A percentile compares a stretch with the other conserved stretches of the same genome.
These are phyloP conservation scores for Cheilosia vernalis DNA, from an alignment of 2,888 invertebrate genomes.

Conservation along the genomic window DNA sequence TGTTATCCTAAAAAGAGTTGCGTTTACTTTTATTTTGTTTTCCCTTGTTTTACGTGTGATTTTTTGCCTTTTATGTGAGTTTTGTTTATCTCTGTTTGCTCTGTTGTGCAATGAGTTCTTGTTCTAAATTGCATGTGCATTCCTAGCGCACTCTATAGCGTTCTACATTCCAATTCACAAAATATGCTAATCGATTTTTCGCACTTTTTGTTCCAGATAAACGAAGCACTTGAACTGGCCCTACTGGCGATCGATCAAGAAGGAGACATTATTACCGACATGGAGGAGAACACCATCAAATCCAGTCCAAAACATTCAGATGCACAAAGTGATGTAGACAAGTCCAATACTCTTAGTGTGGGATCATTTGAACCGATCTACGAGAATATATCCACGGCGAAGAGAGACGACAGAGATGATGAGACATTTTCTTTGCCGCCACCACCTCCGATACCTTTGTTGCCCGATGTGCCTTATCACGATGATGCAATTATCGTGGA, in stretches of 20 bases:
- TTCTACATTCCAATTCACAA: neutral
- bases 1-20: constrained; percentile 22
- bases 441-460: constrained; percentile 69
- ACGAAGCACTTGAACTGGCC: constrained; percentile 87
- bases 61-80: constrained; percentile 37
- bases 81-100: constrained; percentile 40
- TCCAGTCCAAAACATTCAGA: constrained; percentile 55
- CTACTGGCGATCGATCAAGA: constrained; percentile 86
- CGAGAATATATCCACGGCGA: constrained; percentile 82
- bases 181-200: constrained; percentile 66
- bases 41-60: constrained; percentile 43
- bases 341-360: neutral
- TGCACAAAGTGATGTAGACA: constrained; percentile 60
- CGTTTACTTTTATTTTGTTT: constrained; percentile 14
- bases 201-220: constrained; percentile 83
- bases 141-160: constrained; percentile 37
- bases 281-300: constrained; percentile 80
- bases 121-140: constrained; percentile 68
- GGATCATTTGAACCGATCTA: constrained; percentile 82
- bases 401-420: constrained; percentile 77
- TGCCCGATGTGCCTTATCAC: constrained; percentile 35
- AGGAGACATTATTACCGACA: constrained; percentile 53
- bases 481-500: constrained; percentile 56
- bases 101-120: constrained; percentile 53
- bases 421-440: constrained; percentile 61